phyloP scores from a whole-genome alignment of 2,797 vertebrate species.

The Oreonectes daqikongensis region DNA sequence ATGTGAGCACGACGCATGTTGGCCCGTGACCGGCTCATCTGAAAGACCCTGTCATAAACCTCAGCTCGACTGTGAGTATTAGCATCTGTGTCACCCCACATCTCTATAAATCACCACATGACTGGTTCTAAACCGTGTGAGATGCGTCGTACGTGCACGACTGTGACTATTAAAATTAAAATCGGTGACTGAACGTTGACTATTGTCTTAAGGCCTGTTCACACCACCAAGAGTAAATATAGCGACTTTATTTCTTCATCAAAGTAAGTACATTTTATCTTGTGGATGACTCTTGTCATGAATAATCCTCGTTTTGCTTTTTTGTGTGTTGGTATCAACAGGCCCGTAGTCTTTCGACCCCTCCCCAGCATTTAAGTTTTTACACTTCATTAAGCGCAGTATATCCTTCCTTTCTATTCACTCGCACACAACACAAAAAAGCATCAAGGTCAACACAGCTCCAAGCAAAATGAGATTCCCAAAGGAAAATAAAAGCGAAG shows the following conservation, averaged over 20 bases:
- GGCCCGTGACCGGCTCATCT: background rate
- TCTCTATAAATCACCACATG: background rate
- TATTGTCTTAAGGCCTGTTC: background rate
- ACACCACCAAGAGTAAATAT: background rate
- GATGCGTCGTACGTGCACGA: background rate
- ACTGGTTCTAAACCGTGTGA: background rate
- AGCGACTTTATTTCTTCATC: background rate
- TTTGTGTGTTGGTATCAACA: background rate
- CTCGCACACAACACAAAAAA: conserved; percentile 34
- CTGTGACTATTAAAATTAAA: background rate
- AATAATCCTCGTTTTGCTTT: conserved; percentile 23
- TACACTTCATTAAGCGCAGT: conserved; percentile 48
- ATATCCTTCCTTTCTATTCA: conserved; percentile 62
- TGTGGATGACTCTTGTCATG: background rate
- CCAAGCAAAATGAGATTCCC: conserved; percentile 32
- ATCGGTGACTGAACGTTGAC: background rate
- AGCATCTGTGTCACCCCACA: conserved; percentile 5
- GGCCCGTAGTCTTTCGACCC: conserved; percentile 5
- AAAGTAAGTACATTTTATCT: background rate
- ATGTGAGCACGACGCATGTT: conserved; percentile 3
- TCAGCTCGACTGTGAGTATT: background rate
- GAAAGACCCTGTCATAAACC: conserved; percentile 8
- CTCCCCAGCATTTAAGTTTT: conserved; percentile 35
- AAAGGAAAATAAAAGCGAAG: conserved; percentile 12
- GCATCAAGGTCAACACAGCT: conserved; percentile 21